These are phyloP conservation scores for Glossophaga mutica DNA, from an alignment of 2,797 vertebrate species.

Conservation along the genomic window DNA sequence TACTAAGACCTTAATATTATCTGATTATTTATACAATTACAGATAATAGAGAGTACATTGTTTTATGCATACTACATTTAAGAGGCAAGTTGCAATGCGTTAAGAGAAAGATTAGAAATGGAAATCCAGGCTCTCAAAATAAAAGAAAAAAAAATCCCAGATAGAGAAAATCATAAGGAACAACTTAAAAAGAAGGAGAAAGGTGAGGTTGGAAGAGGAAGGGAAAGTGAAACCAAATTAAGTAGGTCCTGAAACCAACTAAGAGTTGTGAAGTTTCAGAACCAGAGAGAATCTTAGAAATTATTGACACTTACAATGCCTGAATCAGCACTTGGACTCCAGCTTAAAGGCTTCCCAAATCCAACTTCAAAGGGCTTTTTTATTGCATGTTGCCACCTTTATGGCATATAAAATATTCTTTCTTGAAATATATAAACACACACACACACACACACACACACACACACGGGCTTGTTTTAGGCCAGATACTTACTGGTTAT, in stretches of 20 bases:
- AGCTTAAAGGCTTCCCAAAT: neutral
- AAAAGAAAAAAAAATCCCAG: neutral
- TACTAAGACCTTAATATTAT: neutral
- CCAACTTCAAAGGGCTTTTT: neutral
- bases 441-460: neutral
- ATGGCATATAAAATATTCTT: neutral
- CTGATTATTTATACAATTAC: neutral
- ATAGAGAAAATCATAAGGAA: neutral
- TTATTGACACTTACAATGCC: neutral
- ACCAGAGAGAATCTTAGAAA: neutral
- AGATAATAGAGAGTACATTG: neutral
- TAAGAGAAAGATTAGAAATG: neutral
- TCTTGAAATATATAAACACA: neutral
- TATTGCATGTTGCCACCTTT: neutral
- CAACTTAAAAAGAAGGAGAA: neutral
- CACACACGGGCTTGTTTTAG: neutral
- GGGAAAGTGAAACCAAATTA: neutral
- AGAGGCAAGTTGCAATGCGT: neutral
- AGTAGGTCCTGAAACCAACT: neutral
- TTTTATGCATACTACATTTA: neutral
- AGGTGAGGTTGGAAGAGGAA: neutral
- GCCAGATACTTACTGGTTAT: neutral
- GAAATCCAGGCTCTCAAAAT: neutral
- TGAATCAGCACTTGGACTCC: neutral
- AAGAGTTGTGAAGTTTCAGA: neutral